phyloP scores from a whole-genome alignment of 2,113 vertebrate species.

The Mus musculus region GRCm39 chr12:99740501-99741000 shows the following conservation, averaged over 20 bases:
- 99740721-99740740: background rate
- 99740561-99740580: too few species aligned
- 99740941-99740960: background rate
- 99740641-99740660: too few species aligned
- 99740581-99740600: too few species aligned
- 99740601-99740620: too few species aligned
- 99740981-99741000: background rate
- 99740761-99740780: background rate
- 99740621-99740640: too few species aligned
- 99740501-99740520: too few species aligned
- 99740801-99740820: background rate
- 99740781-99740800: background rate
- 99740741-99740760: background rate
- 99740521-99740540: too few species aligned
- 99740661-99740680: too few species aligned
- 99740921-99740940: background rate
- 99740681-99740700: too few species aligned
- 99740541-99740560: too few species aligned
- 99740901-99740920: background rate
- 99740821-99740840: background rate
- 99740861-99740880: background rate
- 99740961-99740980: background rate
- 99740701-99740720: background rate
- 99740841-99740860: background rate
- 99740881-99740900: background rate